Percentiles rank a stretch among this genome's conserved stretches.
Evolutionary conservation across 2,888 invertebrate species (phyloP).

Genomic region (Tenodera sinensis): DNA sequence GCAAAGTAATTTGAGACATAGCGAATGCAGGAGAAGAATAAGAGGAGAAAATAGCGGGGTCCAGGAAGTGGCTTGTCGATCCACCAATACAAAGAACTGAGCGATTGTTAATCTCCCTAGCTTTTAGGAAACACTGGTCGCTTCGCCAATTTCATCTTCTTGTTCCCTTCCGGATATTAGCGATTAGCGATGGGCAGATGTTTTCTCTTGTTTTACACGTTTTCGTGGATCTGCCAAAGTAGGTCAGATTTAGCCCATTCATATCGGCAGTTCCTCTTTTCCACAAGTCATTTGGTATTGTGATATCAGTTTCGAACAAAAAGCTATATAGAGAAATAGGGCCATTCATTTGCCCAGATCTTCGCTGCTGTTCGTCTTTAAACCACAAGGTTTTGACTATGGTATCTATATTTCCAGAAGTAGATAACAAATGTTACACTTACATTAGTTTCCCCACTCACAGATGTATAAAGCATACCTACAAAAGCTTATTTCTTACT

Average conservation of each 20-base stretch:
- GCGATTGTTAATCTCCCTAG: neutral
- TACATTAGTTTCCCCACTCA: too few species aligned
- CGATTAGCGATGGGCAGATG: neutral
- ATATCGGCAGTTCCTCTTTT: neutral
- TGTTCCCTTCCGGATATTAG: neutral
- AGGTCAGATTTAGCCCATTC: neutral
- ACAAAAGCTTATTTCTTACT: too few species aligned
- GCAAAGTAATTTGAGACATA: neutral
- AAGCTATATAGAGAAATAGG: too few species aligned
- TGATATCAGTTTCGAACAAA: neutral
- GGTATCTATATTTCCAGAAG: too few species aligned
- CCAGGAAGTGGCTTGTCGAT: neutral
- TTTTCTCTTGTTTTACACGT: neutral
- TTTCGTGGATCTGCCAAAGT: neutral
- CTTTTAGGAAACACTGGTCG: neutral
- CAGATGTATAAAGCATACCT: too few species aligned
- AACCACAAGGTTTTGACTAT: too few species aligned
- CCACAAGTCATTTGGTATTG: neutral
- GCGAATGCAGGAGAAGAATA: too few species aligned
- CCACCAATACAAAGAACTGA: neutral
- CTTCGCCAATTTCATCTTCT: neutral
- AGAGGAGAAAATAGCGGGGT: neutral
- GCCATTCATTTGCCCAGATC: too few species aligned
- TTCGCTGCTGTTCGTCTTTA: too few species aligned
- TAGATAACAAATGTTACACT: too few species aligned